phyloP scores from a whole-genome alignment of 2,888 invertebrate species.

The Reticulitermes lucifugus region DNA sequence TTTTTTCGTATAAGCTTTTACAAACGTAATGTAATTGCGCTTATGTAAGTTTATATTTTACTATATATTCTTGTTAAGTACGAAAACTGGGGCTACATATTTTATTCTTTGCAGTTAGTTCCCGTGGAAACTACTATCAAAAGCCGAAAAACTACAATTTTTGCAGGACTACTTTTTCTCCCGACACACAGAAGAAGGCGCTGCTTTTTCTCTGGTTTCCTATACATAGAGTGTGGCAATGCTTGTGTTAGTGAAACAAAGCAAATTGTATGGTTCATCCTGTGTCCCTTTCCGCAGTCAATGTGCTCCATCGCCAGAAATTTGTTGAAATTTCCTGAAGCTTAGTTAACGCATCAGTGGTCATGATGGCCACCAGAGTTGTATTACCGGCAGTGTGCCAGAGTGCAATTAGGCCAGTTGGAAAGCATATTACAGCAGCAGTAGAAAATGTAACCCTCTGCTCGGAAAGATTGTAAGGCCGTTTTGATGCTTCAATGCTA shows the following conservation, averaged over 20 bases:
- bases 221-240: not conserved
- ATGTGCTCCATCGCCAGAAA: constrained; percentile 8
- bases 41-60: no score
- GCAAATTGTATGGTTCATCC: constrained; percentile 10
- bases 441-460: constrained; percentile 15
- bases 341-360: constrained; percentile 32
- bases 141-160: no score
- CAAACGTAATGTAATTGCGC: no score
- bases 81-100: no score
- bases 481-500: constrained; percentile 13
- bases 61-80: no score
- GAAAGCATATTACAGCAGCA: not conserved
- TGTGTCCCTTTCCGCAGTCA: not conserved
- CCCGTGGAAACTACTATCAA: no score
- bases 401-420: constrained; percentile 23
- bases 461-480: constrained; percentile 17
- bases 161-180: no score
- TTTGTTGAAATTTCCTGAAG: constrained; percentile 30
- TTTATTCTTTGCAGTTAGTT: no score
- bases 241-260: not conserved
- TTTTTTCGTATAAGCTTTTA: no score
- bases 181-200: no score
- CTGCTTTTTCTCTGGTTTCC: not conserved
- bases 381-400: not conserved
- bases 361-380: constrained; percentile 24